phyloP scores from a whole-genome alignment of 2,113 vertebrate genomes.

The Ranitomeya variabilis region DNA sequence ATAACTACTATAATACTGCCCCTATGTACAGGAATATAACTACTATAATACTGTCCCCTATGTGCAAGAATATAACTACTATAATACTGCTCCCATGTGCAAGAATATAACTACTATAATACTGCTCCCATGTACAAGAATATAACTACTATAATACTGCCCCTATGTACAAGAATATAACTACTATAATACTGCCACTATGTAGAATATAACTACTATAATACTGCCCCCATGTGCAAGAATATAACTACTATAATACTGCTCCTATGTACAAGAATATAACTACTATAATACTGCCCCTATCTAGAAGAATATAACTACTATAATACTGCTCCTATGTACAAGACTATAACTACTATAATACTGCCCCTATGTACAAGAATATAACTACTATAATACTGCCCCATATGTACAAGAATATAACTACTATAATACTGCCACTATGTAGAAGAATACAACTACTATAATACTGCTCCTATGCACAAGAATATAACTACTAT shows the following conservation, averaged over 20 bases:
- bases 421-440: not conserved
- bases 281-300: conserved; percentile 2
- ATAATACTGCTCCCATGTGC: not conserved
- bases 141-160: conserved; percentile 12
- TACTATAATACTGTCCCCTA: conserved; percentile 7
- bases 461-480: conserved; percentile 10
- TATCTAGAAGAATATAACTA: not conserved
- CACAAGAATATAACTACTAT: conserved; percentile 4
- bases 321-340: conserved; percentile 7
- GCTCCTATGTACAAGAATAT: not conserved
- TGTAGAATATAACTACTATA: not conserved
- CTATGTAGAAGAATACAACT: not conserved
- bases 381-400: conserved; percentile 8
- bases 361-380: not conserved
- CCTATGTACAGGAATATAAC: not conserved
- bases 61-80: conserved; percentile 6
- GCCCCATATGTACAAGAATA: not conserved
- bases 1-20: conserved; percentile 8
- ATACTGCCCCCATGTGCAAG: not conserved
- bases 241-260: conserved; percentile 16
- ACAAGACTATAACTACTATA: conserved; percentile 6
- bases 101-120: conserved; percentile 13
- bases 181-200: conserved; percentile 11
- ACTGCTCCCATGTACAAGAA: not conserved
- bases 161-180: not conserved